Evolutionary conservation across 2,113 vertebrate genomes (phyloP), one percentile per base, ranked within the genome.

Genomic region (Forbesichthys agassizii): DNA sequence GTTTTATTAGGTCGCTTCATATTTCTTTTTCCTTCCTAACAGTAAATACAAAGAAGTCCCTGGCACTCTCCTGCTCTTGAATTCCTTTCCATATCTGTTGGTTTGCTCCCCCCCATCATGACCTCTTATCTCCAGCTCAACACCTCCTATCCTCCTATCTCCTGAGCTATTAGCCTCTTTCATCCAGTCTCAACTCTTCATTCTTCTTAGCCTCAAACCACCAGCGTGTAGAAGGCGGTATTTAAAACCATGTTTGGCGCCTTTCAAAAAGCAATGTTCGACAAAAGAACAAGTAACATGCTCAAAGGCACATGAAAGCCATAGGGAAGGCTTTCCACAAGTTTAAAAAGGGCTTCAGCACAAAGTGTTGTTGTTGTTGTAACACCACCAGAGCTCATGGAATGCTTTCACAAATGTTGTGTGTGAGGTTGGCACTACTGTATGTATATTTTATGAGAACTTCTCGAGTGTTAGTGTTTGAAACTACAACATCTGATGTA

Each of bases 51-150:
- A 81, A 71, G 77, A 84, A 85, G 77, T 89, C 83, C 14, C 13
- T 84, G 82, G 83, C 80, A 81, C 75, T 69, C 71, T 86, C 75
- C 79, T 79, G 60, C 75, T 77, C 79, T 77, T 71, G 77, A 82
- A 81, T 88, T 85, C 14, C 86, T 90, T 90, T 92, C 80, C 84
- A 89, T 89, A 88, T 90, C 86, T 88, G 83, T 91, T 82, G 77
- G 69, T 82, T 66, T 65, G 67, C 68, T 66, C 56, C 61, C 27
- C 27, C 27, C 27, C 69, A 16, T 75, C 75, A 75, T 83, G 87
- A 87, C 84, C 86, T 80, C 84, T 87, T 77, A 64, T 74, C 72
- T 77, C 48, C 54, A 27, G 8, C 81, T 78, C 79, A 64, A 75
- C 74, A 63, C 71, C 53, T 33, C 27, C 42, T 57, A 59, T 73